Evolutionary conservation across 1,140 invertebrate species (phyloP).

Genomic region (Neodiprion fabricii): DNA sequence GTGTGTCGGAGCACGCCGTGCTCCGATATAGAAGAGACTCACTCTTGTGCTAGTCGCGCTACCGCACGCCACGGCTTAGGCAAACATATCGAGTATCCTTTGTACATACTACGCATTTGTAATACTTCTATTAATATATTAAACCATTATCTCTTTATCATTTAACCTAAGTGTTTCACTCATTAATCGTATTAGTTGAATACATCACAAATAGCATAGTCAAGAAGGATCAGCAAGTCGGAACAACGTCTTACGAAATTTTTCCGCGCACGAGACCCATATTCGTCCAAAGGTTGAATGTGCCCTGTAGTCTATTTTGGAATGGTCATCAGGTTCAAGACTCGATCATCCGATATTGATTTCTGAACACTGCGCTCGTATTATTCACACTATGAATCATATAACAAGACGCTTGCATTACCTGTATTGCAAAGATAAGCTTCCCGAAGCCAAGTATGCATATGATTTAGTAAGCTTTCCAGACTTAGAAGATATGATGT

Average conservation of each 20-base stretch:
- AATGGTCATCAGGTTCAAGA: not conserved
- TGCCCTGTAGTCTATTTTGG: not conserved
- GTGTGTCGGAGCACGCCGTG: no score
- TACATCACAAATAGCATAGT: not conserved
- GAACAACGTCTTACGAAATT: not conserved
- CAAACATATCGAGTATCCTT: no score
- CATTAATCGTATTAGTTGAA: no score
- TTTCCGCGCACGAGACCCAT: not conserved
- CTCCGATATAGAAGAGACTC: no score
- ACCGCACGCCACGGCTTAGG: no score
- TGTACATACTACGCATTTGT: no score
- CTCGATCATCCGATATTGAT: not conserved
- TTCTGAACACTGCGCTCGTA: not conserved
- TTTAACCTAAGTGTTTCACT: no score
- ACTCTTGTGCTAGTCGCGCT: no score
- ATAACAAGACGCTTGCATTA: not conserved
- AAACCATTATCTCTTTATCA: no score
- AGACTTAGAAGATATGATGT: not conserved
- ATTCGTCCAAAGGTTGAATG: not conserved
- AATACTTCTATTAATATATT: no score
- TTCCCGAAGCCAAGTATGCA: not conserved
- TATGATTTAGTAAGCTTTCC: not conserved
- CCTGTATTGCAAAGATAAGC: not conserved
- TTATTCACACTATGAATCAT: not conserved
- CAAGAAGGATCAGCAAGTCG: not conserved